Evolutionary conservation across 2,888 invertebrate genomes (phyloP), one percentile per base, ranked within the genome.

Genomic region (Thecophora atra): DNA sequence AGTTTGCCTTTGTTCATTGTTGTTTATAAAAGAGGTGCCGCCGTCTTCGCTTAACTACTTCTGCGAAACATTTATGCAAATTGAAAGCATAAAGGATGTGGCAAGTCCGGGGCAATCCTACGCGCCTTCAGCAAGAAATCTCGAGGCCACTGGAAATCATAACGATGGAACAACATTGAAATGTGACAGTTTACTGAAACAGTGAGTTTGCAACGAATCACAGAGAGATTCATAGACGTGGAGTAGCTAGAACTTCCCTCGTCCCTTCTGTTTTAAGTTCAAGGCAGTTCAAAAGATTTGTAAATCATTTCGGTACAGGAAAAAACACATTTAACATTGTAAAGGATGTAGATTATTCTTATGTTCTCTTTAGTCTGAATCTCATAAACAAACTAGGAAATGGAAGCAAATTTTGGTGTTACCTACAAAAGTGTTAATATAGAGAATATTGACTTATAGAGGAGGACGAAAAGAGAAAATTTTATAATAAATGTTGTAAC

Each of bases 61-160:
- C 72, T 74, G 60, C 69, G 72, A 72, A 70, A 73, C 74, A 73
- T 73, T 76, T 74, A 76, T 76, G 75, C 71, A 74, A 75, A 76
- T 75, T 71, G 58, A 73, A 75, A 72, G 68, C 42, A 37, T 51
- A 47, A 5, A 3, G 8, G 58, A 58, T 58, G 6, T 58, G 26
- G 24, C 51, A 62, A 70, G 7, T 4, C 37, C 7, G 37, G 11
- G 67, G 42, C 72, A 70, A 64, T 54, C 64, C 52, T 30, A 56
- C 30, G 62, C 37, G 3, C 54, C 56, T 21, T 17, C 56, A 56
- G 44, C 28, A 7, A 30, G 24, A 17, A 64, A n/a, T 37, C 24
- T 70, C 62, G 51, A 70, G 63, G 63, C 52, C 51, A 70, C 19
- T 42, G 28, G n/a, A 21, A 54, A 67, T 56, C 54, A 24, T 21